Evolutionary conservation across 1,140 invertebrate genomes (phyloP).

Genomic region (Zaprionus inermis): DNA sequence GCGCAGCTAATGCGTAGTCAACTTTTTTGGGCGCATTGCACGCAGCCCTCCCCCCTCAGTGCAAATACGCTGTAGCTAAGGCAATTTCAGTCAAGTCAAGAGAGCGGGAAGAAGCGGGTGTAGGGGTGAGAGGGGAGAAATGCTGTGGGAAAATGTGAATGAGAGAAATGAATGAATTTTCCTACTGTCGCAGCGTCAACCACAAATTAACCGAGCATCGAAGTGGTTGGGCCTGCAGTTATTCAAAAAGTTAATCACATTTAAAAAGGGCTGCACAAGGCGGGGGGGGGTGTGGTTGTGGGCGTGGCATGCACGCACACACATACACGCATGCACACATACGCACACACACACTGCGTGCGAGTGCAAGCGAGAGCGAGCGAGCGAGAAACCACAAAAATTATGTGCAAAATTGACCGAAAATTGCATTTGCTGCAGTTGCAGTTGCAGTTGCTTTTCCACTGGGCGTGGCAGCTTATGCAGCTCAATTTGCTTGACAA

Average conservation of each 20-base stretch:
- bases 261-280: constrained; percentile 45
- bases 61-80: constrained; percentile 8
- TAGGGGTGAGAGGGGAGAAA: too few species aligned
- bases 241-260: constrained; percentile 70
- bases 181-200: constrained; percentile 32
- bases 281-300: too few species aligned
- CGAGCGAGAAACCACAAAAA: constrained; percentile 61
- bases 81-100: constrained; percentile 53
- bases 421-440: constrained; percentile 77
- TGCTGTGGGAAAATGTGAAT: constrained; percentile 4
- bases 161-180: constrained; percentile 4
- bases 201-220: constrained; percentile 65
- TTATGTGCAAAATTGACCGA: constrained; percentile 73
- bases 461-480: constrained; percentile 26
- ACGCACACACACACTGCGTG: not conserved
- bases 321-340: constrained; percentile 2
- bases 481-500: constrained; percentile 61
- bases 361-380: not conserved
- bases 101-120: too few species aligned
- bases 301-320: constrained; percentile 36
- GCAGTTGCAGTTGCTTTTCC: constrained; percentile 33
- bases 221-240: constrained; percentile 40
- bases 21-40: constrained; percentile 34
- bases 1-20: constrained; percentile 20
- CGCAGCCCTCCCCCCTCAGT: not conserved